Evolutionary conservation across 2,113 vertebrate species (phyloP).

Genomic region (Hippocampus abdominalis): DNA sequence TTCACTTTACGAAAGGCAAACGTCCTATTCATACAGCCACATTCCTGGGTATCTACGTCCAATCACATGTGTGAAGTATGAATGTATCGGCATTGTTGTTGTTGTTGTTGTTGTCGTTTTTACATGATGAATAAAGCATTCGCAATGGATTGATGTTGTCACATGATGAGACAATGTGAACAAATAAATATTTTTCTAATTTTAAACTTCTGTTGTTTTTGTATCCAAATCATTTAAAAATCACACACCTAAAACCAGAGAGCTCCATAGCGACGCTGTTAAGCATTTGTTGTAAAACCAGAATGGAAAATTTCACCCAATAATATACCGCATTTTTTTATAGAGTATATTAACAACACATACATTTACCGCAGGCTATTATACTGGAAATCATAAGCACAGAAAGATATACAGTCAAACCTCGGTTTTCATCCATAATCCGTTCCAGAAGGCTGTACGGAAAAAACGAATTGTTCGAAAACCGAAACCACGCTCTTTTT

Average conservation of each 20-base stretch:
- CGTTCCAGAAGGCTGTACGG: too few species aligned
- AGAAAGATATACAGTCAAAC: too few species aligned
- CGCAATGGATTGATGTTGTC: not conserved
- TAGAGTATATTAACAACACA: too few species aligned
- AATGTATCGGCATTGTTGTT: not conserved
- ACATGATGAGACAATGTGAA: conserved; percentile 8
- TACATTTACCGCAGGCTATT: too few species aligned
- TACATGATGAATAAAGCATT: not conserved
- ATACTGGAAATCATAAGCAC: too few species aligned
- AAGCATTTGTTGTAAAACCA: too few species aligned
- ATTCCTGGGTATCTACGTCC: not conserved
- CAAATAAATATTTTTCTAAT: conserved; percentile 10
- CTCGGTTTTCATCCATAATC: too few species aligned
- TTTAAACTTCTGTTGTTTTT: not conserved
- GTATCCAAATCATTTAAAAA: not conserved
- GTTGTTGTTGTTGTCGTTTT: not conserved
- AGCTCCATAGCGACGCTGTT: not conserved
- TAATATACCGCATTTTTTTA: not conserved
- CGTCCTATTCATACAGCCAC: not conserved
- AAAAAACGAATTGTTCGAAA: too few species aligned
- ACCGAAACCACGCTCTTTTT: too few species aligned
- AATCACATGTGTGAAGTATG: not conserved
- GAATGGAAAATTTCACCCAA: not conserved
- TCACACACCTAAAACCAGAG: not conserved
- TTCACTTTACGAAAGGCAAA: not conserved